Evolutionary conservation across 2,888 invertebrate species (phyloP).

Genomic region (Synanthedon myopaeformis): DNA sequence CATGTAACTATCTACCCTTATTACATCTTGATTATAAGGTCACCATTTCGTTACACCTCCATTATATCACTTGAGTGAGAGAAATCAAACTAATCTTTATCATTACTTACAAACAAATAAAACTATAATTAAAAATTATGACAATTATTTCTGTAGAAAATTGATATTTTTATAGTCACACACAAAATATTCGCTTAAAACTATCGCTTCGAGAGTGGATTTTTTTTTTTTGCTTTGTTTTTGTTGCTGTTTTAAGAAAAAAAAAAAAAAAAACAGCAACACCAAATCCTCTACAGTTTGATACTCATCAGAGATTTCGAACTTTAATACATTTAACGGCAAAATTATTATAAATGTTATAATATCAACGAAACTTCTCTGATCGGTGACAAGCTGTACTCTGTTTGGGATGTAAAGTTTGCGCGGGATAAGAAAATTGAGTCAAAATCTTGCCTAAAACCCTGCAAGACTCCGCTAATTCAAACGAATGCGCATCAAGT

Average conservation of each 20-base stretch:
- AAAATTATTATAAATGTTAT: no score
- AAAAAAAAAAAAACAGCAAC: not conserved
- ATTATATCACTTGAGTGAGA: conserved; percentile 65
- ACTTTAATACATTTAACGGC: no score
- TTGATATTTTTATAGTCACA: conserved; percentile 55
- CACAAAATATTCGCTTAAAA: conserved; percentile 45
- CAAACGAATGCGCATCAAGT: conserved; percentile 4
- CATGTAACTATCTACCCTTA: conserved; percentile 65
- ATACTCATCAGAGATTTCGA: no score
- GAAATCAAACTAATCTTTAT: conserved; percentile 46
- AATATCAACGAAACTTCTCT: not conserved
- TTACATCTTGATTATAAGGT: conserved; percentile 64
- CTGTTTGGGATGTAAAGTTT: conserved; percentile 2
- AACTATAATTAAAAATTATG: conserved; percentile 29
- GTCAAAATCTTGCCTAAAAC: conserved; percentile 32
- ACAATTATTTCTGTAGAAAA: conserved; percentile 58
- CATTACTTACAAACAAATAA: conserved; percentile 24
- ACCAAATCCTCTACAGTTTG: no score
- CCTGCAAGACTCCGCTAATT: conserved; percentile 41
- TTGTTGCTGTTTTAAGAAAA: no score
- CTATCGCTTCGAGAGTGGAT: conserved; percentile 50
- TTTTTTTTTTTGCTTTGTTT: conserved; percentile 8
- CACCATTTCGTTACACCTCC: conserved; percentile 59
- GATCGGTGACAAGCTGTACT: not conserved
- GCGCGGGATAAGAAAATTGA: conserved; percentile 23